A percentile compares a stretch with the other conserved stretches of the same genome.
Conservation (phyloP, 2,113 vertebrate genomes). For the Acrocephalus arundinaceus region DNA sequence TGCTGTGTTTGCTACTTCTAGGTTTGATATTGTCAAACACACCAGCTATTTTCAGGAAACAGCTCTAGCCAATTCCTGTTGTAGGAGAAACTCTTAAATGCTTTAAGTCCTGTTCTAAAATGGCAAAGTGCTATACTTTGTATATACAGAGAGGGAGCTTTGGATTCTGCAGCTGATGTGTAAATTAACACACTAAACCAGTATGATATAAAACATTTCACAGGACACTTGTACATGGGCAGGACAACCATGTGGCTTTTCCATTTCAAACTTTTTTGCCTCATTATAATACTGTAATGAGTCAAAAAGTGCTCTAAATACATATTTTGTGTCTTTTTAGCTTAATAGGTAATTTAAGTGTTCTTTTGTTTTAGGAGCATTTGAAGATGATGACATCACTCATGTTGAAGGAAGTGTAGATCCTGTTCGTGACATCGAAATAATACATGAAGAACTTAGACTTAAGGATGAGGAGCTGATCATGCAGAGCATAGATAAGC, state of each 20-base stretch:
- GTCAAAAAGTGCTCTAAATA: neutral
- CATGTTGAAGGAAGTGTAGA: conserved; percentile 96
- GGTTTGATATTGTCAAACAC: neutral
- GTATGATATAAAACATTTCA: neutral
- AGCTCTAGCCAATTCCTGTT: neutral
- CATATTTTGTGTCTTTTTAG: neutral
- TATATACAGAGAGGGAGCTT: neutral
- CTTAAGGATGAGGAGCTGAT: conserved; percentile 94
- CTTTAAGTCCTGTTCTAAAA: neutral
- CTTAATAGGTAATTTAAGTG: conserved; percentile 8
- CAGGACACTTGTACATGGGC: neutral
- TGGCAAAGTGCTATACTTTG: neutral
- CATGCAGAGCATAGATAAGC: conserved; percentile 88
- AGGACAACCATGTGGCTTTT: neutral
- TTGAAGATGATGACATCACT: conserved; percentile 97
- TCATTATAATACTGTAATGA: neutral
- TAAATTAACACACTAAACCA: neutral
- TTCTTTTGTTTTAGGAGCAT: conserved; percentile 79
- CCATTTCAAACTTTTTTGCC: neutral
- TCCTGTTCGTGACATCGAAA: conserved; percentile 92
- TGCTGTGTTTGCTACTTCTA: neutral
- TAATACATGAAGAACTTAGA: conserved; percentile 93
- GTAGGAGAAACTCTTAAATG: neutral
- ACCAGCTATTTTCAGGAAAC: neutral
- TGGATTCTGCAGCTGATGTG: neutral